phyloP scores from a whole-genome alignment of 2,888 invertebrate species.

The Mayetiola destructor region DNA sequence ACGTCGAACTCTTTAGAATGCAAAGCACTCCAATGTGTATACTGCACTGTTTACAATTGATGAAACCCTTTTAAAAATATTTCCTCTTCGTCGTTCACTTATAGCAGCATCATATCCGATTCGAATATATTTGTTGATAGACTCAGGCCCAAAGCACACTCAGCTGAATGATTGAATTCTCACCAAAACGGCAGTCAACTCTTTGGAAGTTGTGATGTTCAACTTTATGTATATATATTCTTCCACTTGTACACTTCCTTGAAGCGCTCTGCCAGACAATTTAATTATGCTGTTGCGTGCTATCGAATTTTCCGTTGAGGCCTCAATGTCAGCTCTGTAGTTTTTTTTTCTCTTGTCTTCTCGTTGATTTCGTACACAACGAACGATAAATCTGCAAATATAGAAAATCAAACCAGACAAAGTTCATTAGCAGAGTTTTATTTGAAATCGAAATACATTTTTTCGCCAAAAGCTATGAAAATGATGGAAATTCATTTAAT shows the following conservation, averaged over 20 bases:
- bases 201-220: background rate
- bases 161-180: background rate
- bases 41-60: too few relatives aligned
- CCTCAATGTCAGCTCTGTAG: background rate
- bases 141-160: background rate
- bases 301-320: conserved; percentile 6
- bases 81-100: too few relatives aligned
- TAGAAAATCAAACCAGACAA: background rate
- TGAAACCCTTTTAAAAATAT: too few relatives aligned
- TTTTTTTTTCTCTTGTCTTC: too few relatives aligned
- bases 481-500: background rate
- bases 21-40: too few relatives aligned
- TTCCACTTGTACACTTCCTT: background rate
- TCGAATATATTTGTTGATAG: too few relatives aligned
- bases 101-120: too few relatives aligned
- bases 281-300: conserved; percentile 1
- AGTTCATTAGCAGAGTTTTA: background rate
- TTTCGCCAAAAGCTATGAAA: background rate
- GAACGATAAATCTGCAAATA: conserved; percentile 7
- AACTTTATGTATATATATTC: background rate
- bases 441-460: background rate
- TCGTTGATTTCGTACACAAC: too few relatives aligned
- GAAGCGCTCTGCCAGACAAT: conserved; percentile 9
- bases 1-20: too few relatives aligned
- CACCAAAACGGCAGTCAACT: too few relatives aligned